Conservation (phyloP, 2,888 invertebrate species). For the Cerastoderma edule region DNA sequence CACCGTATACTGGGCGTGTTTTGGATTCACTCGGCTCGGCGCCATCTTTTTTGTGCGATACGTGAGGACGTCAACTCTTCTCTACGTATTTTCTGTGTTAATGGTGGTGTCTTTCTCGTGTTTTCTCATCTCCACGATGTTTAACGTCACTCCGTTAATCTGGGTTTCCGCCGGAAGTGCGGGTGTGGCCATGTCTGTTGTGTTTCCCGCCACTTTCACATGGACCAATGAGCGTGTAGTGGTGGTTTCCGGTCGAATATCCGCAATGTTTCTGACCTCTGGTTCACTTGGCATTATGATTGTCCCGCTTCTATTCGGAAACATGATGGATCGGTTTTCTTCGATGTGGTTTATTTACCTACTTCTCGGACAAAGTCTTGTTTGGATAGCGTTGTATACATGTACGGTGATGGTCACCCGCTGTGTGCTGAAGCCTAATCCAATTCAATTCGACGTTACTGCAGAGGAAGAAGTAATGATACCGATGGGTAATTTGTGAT, state of each 20-base stretch:
- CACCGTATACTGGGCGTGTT: conserved; percentile 83
- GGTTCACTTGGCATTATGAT: conserved; percentile 44
- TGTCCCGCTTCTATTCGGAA: conserved; percentile 50
- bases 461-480: conserved; percentile 1
- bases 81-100: conserved; percentile 70
- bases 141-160: conserved; percentile 25
- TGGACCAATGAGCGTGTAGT: conserved; percentile 43
- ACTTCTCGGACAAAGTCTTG: conserved; percentile 42
- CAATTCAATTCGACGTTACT: not conserved
- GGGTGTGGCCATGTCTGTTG: conserved; percentile 82
- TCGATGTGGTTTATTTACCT: conserved; percentile 55
- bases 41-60: conserved; percentile 80
- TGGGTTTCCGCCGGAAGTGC: conserved; percentile 80
- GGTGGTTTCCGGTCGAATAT: conserved; percentile 45
- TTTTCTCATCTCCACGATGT: conserved; percentile 37
- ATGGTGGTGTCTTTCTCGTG: conserved; percentile 40
- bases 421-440: conserved; percentile 20
- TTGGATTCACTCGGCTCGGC: conserved; percentile 79
- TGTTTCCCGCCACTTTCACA: conserved; percentile 73
- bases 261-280: conserved; percentile 45
- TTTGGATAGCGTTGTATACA: conserved; percentile 37
- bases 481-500: too few species aligned
- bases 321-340: conserved; percentile 45
- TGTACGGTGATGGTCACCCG: conserved; percentile 22
- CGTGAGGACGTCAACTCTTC: conserved; percentile 77